phyloP scores from a whole-genome alignment of 2,113 vertebrate genomes.

The Salvelinus fontinalis region DNA sequence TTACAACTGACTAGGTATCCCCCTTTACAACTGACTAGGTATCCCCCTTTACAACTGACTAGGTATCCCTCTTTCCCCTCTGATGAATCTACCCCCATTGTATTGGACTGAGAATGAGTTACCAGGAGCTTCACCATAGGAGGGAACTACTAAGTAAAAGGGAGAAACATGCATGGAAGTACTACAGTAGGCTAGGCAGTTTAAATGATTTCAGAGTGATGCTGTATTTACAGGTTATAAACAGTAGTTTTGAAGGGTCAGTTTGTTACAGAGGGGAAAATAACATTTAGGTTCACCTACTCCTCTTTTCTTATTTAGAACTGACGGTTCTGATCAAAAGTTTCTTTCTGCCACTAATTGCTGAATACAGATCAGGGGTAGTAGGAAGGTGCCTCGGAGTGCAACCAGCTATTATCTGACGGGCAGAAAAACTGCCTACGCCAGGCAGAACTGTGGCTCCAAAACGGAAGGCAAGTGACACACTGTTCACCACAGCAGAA shows the following conservation, averaged over 20 bases:
- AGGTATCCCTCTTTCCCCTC: not conserved
- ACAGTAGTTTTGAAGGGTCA: not conserved
- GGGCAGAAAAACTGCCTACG: not conserved
- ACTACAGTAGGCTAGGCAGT: not conserved
- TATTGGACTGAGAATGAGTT: not conserved
- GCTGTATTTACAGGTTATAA: not conserved
- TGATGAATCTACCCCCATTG: not conserved
- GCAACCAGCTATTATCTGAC: conserved; percentile 14
- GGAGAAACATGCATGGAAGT: not conserved
- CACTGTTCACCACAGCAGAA: not conserved
- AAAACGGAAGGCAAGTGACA: not conserved
- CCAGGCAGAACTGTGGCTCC: not conserved
- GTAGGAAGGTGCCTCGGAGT: conserved; percentile 14
- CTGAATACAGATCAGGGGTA: conserved; percentile 11
- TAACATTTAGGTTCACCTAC: not conserved
- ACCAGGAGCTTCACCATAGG: not conserved
- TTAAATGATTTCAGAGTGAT: not conserved
- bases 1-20: no score
- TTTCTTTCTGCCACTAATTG: conserved; percentile 9
- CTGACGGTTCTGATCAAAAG: not conserved
- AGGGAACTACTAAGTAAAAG: not conserved
- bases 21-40: no score
- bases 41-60: no score
- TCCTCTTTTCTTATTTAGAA: not conserved
- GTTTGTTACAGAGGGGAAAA: not conserved